Evolutionary conservation across 1,140 invertebrate genomes (phyloP), one percentile per base, ranked within the genome.

Genomic region (Acromyrmex echinatior): DNA sequence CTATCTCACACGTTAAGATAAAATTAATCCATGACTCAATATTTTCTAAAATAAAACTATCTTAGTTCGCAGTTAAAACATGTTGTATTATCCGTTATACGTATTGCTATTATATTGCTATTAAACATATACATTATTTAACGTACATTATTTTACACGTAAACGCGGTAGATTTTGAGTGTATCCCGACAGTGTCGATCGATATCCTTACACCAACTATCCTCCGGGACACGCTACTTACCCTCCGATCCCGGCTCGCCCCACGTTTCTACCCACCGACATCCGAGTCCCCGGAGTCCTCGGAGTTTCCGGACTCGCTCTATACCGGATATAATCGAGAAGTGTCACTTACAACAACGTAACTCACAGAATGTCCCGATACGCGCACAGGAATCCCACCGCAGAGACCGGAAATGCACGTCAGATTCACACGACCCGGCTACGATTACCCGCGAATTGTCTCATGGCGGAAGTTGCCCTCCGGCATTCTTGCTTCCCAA

Each of bases 221-320:
- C 70, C 39, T 84, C 70, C 80, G 70, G 56, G 80, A 84, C n/a
- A 70, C 87, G 82, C 87, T 78, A 82, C 80, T 56, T 80, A 88
- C 45, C 74, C 56, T 68, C 60, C 51, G 66, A 28, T 78, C 31
- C n/a, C n/a, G 31, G 21, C 18, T 56, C 21, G 14, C 31, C 74
- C 56, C 31, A 63, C 66, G 25, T 71, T 51, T 12, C 45, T 25
- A 31, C 18, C 71, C 49, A 74, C 53, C 79, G 86, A 73, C 25
- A 58, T 76, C 49, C 78, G 49, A 56, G 31, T 58, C 56, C 56
- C n/a, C 56, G 56, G n/a, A 62, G 65, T 39, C 14, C 39, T 45
- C 66, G 65, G 65, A 66, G 21, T 21, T 18, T 12, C 78, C 56
- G 25, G 58, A 63, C 12, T 35, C 70, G 21, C 53, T 62, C 53